Percentiles rank a stretch among this genome's conserved stretches.
phyloP scores from a whole-genome alignment of 1,140 invertebrate species.

The Drosophila grimshawi region DNA sequence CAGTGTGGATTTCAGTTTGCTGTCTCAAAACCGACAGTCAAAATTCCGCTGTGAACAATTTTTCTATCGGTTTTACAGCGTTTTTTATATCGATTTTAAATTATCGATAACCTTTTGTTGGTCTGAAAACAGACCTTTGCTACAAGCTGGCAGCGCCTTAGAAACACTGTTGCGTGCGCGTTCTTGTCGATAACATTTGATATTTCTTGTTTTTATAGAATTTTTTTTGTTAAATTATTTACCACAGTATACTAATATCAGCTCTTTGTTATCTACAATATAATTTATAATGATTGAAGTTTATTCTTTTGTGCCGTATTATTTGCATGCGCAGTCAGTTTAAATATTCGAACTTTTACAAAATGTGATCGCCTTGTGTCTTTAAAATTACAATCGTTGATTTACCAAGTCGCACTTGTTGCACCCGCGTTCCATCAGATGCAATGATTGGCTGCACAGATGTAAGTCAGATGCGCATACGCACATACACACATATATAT shows the following conservation, averaged over 20 bases:
- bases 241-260: constrained; percentile 5
- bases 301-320: not conserved
- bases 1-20: too few relatives aligned
- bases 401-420: constrained; percentile 17
- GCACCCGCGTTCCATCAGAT: not conserved
- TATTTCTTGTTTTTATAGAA: constrained; percentile 21
- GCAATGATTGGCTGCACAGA: constrained; percentile 49
- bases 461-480: constrained; percentile 69
- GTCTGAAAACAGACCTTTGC: too few relatives aligned
- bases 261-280: not conserved
- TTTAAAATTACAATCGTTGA: constrained; percentile 11
- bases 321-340: not conserved
- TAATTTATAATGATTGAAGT: not conserved
- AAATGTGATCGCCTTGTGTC: constrained; percentile 31
- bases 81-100: too few relatives aligned
- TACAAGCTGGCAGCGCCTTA: not conserved
- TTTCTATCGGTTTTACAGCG: too few relatives aligned
- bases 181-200: constrained; percentile 35
- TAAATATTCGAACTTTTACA: constrained; percentile 12
- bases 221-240: constrained; percentile 18
- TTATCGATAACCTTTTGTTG: too few relatives aligned
- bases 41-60: too few relatives aligned
- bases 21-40: too few relatives aligned
- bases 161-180: constrained; percentile 23
- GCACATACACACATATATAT: constrained; percentile 1